Conservation (phyloP, 2,113 vertebrate species). For the Macaca nemestrina region DNA sequence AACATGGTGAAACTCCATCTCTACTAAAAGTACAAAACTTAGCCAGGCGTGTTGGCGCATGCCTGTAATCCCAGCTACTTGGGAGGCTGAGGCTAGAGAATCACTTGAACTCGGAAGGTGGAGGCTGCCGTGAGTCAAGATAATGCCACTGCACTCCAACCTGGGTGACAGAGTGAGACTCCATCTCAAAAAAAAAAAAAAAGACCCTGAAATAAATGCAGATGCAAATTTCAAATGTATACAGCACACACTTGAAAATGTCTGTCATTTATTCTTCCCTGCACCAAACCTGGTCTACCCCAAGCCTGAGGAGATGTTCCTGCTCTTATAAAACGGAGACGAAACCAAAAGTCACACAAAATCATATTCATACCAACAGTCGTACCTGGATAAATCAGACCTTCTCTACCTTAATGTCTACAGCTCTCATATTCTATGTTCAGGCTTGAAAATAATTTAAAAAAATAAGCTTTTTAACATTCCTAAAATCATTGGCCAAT, state of each 20-base stretch:
- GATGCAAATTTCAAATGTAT: not conserved
- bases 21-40: too few species aligned
- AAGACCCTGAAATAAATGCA: not conserved
- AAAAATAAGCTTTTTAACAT: not conserved
- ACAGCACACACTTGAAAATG: not conserved
- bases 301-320: not conserved
- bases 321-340: slow-evolving; percentile 5
- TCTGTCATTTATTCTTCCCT: not conserved
- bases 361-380: not conserved
- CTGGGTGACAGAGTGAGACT: too few species aligned
- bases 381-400: not conserved
- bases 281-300: not conserved
- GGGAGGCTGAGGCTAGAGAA: too few species aligned
- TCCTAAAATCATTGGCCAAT: not conserved
- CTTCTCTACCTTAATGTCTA: not conserved
- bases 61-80: too few species aligned
- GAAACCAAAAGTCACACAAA: slow-evolving; percentile 8
- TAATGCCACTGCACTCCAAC: too few species aligned
- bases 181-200: not conserved
- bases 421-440: not conserved
- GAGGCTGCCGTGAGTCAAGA: too few species aligned
- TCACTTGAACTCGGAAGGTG: too few species aligned
- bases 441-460: not conserved
- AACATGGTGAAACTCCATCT: too few species aligned
- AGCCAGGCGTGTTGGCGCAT: too few species aligned